Evolutionary conservation across 2,113 vertebrate species (phyloP).

Genomic region (Cyprinus carpio): DNA sequence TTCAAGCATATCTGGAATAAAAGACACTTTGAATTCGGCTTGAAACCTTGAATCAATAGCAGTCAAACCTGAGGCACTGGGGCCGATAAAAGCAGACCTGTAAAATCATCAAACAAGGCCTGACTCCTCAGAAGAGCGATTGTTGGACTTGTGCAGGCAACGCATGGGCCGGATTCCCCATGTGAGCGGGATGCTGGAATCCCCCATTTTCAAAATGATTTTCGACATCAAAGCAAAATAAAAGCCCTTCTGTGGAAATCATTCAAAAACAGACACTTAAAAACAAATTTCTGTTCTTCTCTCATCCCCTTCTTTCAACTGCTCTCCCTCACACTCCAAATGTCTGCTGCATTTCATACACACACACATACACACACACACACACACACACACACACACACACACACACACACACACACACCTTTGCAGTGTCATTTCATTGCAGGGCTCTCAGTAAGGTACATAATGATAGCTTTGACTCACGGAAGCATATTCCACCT

Average conservation of each 20-base stretch:
- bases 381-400: background rate
- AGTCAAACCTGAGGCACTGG: conserved; percentile 27
- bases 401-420: background rate
- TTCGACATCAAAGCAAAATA: conserved; percentile 68
- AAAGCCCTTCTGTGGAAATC: conserved; percentile 39
- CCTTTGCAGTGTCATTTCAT: conserved; percentile 36
- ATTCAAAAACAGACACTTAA: conserved; percentile 60
- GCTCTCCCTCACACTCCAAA: background rate
- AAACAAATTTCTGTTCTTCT: conserved; percentile 40
- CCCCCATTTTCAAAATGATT: conserved; percentile 58
- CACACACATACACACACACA: background rate
- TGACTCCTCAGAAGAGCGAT: conserved; percentile 48
- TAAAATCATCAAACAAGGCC: conserved; percentile 45
- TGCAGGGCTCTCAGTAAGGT: conserved; percentile 61
- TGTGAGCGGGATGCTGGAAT: conserved; percentile 50
- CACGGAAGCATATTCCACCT: conserved; percentile 43
- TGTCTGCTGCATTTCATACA: conserved; percentile 14
- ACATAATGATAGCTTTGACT: conserved; percentile 71
- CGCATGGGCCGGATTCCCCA: conserved; percentile 25
- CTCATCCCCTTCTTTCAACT: background rate
- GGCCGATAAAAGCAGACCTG: conserved; percentile 45
- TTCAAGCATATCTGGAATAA: conserved; percentile 10
- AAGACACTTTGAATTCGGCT: conserved; percentile 32
- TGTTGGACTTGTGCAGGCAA: conserved; percentile 46
- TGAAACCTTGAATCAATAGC: conserved; percentile 28